Evolutionary conservation across 2,797 vertebrate species (phyloP), one percentile per base, ranked within the genome.

Genomic region (Gambelia wislizenii): DNA sequence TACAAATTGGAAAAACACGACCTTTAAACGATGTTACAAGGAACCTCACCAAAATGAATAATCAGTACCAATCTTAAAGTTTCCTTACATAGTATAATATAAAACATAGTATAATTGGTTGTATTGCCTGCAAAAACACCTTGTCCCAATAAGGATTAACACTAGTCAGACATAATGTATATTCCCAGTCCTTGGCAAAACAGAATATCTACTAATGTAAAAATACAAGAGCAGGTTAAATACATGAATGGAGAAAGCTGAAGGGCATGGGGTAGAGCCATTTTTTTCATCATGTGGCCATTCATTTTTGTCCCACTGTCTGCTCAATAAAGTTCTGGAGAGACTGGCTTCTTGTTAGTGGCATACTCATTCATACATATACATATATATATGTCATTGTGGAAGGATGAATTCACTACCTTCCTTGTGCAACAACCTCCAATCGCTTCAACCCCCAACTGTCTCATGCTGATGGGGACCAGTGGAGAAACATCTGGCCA

Each of bases 31-130:
- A 89, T 84, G 13, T 59, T 30, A 90, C 84, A 86, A 22, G 83
- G 91, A 91, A 91, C 0, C 0, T 70, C 86, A 87, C 0, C 39
- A 7, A 72, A 83, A 64, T n/a, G 27, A 87, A 33, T 2, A 10
- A 76, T 12, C 85, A 64, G 3, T 79, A 56, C 8, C 44, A 87
- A 77, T 30, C 44, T 59, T 59, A 77, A 39, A 36, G 3, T 44
- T 89, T 93, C 42, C 91, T 87, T 88, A 27, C 6, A 67, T 13
- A 89, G 52, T 88, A 91, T 90, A 92, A 88, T 39, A n/a, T n/a
- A n/a, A n/a, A n/a, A 27, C 6, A 67, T 13, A 89, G 52, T 88
- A 91, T 90, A 92, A 88, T 39, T 87, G 30, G 77, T 88, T 86
- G 9, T 30, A 49, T 14, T 59, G 2, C 67, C 75, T 92, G 1